Conservation (phyloP, 2,113 vertebrate species). For the Puntigrus tetrazona region DNA sequence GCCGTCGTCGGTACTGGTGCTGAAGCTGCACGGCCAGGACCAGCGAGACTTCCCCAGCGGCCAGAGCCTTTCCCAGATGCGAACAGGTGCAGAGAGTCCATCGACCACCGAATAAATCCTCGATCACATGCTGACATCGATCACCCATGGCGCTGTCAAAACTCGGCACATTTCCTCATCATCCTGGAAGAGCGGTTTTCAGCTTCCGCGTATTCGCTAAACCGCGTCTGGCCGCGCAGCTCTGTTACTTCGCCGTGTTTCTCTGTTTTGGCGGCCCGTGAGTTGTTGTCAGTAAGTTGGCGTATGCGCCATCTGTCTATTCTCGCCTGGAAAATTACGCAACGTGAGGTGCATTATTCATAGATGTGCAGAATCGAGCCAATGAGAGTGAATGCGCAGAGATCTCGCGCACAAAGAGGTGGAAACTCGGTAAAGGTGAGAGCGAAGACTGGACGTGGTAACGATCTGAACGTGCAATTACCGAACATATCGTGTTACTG, state of each 20-base stretch:
- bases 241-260: background rate
- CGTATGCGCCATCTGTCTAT: slow-evolving; percentile 12
- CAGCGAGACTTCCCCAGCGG: background rate
- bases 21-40: slow-evolving; percentile 23
- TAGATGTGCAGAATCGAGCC: background rate
- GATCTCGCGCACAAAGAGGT: background rate
- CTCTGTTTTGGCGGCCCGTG: background rate
- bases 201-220: too few species aligned
- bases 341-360: slow-evolving; percentile 39
- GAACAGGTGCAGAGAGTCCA: slow-evolving; percentile 32
- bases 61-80: background rate
- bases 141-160: slow-evolving; percentile 17
- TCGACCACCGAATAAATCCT: background rate
- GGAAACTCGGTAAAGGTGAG: background rate
- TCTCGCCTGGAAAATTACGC: slow-evolving; percentile 30
- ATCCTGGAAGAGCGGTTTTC: background rate
- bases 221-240: background rate
- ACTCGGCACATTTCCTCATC: background rate
- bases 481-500: background rate
- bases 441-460: background rate
- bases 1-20: slow-evolving; percentile 28
- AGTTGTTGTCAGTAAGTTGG: slow-evolving; percentile 13
- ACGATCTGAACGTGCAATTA: background rate
- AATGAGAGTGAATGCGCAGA: slow-evolving; percentile 29
- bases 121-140: background rate